A percentile compares a stretch with the other conserved stretches of the same genome.
phyloP scores from a whole-genome alignment of 2,888 invertebrate species.

The Exocentrus adspersus region DNA sequence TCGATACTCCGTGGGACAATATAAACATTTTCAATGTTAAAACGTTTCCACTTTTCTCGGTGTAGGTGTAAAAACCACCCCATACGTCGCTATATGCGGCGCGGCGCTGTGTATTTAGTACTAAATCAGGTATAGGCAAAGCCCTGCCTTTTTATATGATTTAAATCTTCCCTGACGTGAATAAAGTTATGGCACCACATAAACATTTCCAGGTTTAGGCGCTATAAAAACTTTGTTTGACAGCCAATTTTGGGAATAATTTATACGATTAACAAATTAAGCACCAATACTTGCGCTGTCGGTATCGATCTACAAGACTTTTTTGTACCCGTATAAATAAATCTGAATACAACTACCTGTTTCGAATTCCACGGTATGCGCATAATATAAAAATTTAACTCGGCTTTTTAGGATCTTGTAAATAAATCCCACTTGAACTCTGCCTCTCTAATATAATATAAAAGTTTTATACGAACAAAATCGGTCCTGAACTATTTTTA shows the following conservation, averaged over 20 bases:
- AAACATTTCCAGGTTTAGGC: slow-evolving; percentile 1
- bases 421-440: slow-evolving; percentile 1
- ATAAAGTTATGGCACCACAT: slow-evolving; percentile 7
- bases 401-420: background rate
- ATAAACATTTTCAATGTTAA: too few species aligned
- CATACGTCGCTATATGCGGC: slow-evolving; percentile 9
- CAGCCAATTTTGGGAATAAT: background rate
- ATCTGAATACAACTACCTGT: too few species aligned
- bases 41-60: background rate
- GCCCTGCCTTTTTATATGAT: slow-evolving; percentile 4
- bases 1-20: too few species aligned
- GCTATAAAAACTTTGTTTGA: slow-evolving; percentile 11
- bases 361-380: too few species aligned
- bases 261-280: too few species aligned
- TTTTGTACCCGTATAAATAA: too few species aligned
- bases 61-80: slow-evolving; percentile 10
- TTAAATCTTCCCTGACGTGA: slow-evolving; percentile 1
- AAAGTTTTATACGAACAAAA: slow-evolving; percentile 20
- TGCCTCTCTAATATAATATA: background rate
- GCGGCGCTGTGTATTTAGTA: slow-evolving; percentile 4
- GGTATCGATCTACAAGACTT: too few species aligned
- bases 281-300: too few species aligned
- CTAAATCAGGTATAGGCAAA: slow-evolving; percentile 8
- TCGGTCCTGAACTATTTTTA: slow-evolving; percentile 44
- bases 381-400: too few species aligned